Base-by-base conservation (phyloP, 2,888 invertebrate genomes). In the Amphipoea lucens region DNA sequence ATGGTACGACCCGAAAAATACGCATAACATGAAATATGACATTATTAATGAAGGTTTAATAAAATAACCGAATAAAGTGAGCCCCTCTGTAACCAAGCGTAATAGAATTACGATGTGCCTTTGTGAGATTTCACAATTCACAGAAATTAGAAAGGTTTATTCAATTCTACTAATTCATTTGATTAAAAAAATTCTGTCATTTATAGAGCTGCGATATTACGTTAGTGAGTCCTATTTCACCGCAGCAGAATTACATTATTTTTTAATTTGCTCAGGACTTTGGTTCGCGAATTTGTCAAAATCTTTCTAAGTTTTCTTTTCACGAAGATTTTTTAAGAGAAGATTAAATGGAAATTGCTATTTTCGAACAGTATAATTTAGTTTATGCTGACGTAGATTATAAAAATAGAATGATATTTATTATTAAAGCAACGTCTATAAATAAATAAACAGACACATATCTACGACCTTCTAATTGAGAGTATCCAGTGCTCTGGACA, bases 161-260 rank as follows among this genome's bases (percentile, higher is more conserved):
- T 80, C 67, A 79, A 78, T 87, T 88, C 62, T 77, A 63, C 45
- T 67, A 85, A 85, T 76, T 75, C 29, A 88, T 82, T 85, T 79
- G 70, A 79, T 77, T 74, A 66, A 17, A 63, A 69, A 66, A 48
- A 66, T 72, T 83, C 42, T 74, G 67, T 65, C 67, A 23, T 78
- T 79, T 72, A 76, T 51, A 57, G 67, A 84, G 62, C 76, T 72
- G 63, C 60, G 29, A 57, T 71, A 74, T 78, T 68, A 60, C 40
- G 14, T 74, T 76, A 62, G 60, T n/a, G 20, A 29, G 65, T 54
- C 20, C 48, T 40, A 60, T 65, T 70, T 63, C 40, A 62, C 75
- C 71, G 63, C 60, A 70, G 45, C 17, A 40, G 17, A 69, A 51
- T 79, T 11, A 57, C 2, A 48, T 84, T 40, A 29, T 68, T 71